Evolutionary conservation across 2,888 invertebrate genomes (phyloP).

Genomic region (Cantharis flavilabris): DNA sequence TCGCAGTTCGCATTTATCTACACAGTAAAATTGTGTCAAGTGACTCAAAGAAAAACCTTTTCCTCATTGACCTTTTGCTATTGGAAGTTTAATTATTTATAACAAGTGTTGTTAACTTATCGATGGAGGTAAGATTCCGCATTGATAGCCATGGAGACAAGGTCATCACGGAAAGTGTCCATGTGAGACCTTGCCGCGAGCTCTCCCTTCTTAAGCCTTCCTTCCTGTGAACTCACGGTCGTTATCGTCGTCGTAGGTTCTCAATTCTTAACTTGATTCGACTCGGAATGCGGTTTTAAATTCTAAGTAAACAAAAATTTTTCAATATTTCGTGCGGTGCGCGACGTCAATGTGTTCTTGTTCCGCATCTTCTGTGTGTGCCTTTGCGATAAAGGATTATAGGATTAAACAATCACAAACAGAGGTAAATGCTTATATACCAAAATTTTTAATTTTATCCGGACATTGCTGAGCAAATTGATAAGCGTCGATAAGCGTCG

Average conservation of each 20-base stretch:
- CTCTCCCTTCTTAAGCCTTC: slow-evolving; percentile 46
- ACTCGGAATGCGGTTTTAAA: not conserved
- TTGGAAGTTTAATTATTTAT: slow-evolving; percentile 4
- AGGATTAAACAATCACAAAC: not conserved
- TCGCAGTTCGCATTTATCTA: not conserved
- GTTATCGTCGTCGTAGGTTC: slow-evolving; percentile 25
- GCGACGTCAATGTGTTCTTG: not conserved
- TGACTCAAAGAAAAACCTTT: not conserved
- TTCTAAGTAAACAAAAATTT: not conserved
- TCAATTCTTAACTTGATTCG: slow-evolving; percentile 9
- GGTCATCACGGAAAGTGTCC: slow-evolving; percentile 44
- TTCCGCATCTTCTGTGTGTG: not conserved
- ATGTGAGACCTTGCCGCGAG: slow-evolving; percentile 42
- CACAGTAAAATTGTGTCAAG: not conserved
- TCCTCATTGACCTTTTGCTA: not conserved
- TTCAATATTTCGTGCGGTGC: not conserved
- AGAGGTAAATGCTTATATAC: not conserved
- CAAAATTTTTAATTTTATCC: not conserved
- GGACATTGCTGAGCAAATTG: not conserved
- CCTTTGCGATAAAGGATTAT: not conserved
- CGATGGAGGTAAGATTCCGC: slow-evolving; percentile 39
- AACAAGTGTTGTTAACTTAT: not conserved
- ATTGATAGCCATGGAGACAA: slow-evolving; percentile 44
- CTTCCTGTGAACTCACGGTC: slow-evolving; percentile 47
- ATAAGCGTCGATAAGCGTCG: too few relatives aligned